A percentile compares a stretch with the other conserved stretches of the same genome.
Conservation (phyloP, 2,888 invertebrate genomes). For the Opisthograptis luteolata region DNA sequence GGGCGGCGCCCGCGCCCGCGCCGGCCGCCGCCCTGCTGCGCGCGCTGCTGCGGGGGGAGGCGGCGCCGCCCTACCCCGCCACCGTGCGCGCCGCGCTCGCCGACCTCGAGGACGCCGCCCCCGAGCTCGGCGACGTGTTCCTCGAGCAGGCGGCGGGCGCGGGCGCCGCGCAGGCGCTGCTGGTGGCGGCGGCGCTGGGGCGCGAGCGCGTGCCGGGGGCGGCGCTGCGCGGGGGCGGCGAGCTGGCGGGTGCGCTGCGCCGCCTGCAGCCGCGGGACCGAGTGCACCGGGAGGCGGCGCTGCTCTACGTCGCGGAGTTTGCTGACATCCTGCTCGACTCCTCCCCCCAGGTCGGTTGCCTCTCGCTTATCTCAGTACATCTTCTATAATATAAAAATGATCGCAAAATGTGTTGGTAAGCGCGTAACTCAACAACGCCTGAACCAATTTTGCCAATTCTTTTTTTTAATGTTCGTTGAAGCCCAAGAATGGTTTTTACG, state of each 20-base stretch:
- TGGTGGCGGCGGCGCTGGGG: background rate
- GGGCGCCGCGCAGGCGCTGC: background rate
- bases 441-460: too few species aligned
- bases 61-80: background rate
- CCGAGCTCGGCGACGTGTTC: too few species aligned
- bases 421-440: too few species aligned
- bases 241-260: background rate
- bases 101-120: background rate
- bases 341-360: too few species aligned
- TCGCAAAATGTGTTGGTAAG: too few species aligned
- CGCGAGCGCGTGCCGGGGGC: background rate
- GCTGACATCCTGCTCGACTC: too few species aligned
- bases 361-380: too few species aligned
- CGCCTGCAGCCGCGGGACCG: background rate
- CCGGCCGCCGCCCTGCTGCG: background rate
- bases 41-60: background rate
- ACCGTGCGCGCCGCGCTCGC: background rate
- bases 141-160: background rate
- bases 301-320: too few species aligned
- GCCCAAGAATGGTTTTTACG: too few species aligned
- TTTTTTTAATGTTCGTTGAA: too few species aligned
- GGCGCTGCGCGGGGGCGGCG: background rate
- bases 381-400: too few species aligned
- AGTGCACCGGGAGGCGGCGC: background rate
- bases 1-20: background rate